phyloP scores from a whole-genome alignment of 2,888 invertebrate genomes.

The Panorpa germanica region DNA sequence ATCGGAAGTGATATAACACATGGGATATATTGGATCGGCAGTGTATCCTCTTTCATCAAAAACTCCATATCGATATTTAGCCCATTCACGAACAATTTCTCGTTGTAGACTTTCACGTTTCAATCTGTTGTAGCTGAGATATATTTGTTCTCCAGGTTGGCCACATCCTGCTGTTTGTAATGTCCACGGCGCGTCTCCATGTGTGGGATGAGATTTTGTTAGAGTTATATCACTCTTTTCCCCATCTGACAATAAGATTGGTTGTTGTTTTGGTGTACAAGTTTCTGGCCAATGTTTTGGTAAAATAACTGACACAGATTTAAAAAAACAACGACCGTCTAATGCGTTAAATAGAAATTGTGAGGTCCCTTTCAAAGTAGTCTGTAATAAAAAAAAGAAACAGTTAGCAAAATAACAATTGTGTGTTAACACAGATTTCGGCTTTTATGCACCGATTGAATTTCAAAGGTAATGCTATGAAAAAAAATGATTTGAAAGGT shows the following conservation, averaged over 20 bases:
- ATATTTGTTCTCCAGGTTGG: slow-evolving; percentile 33
- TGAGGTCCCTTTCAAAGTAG: slow-evolving; percentile 32
- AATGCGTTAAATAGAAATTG: slow-evolving; percentile 33
- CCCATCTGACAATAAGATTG: slow-evolving; percentile 26
- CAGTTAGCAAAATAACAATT: too few species aligned
- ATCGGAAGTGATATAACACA: slow-evolving; percentile 27
- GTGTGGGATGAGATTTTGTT: slow-evolving; percentile 28
- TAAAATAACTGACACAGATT: slow-evolving; percentile 34
- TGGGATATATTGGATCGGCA: slow-evolving; percentile 35
- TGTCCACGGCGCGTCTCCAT: slow-evolving; percentile 33
- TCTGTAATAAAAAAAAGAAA: slow-evolving; percentile 23
- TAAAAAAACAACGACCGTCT: slow-evolving; percentile 32
- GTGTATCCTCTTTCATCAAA: slow-evolving; percentile 43
- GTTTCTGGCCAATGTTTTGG: slow-evolving; percentile 36
- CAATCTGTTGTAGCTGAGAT: slow-evolving; percentile 25
- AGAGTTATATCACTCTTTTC: slow-evolving; percentile 32
- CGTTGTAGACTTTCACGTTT: slow-evolving; percentile 18
- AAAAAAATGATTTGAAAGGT: too few species aligned
- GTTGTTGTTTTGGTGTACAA: slow-evolving; percentile 21
- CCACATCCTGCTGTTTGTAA: slow-evolving; percentile 40
- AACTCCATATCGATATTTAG: slow-evolving; percentile 46
- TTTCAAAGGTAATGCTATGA: too few species aligned
- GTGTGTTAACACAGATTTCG: too few species aligned
- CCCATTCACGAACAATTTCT: slow-evolving; percentile 38
- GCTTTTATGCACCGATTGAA: too few species aligned